phyloP scores from a whole-genome alignment of 2,113 vertebrate genomes.

The Stomatorhinus ivindoensis region DNA sequence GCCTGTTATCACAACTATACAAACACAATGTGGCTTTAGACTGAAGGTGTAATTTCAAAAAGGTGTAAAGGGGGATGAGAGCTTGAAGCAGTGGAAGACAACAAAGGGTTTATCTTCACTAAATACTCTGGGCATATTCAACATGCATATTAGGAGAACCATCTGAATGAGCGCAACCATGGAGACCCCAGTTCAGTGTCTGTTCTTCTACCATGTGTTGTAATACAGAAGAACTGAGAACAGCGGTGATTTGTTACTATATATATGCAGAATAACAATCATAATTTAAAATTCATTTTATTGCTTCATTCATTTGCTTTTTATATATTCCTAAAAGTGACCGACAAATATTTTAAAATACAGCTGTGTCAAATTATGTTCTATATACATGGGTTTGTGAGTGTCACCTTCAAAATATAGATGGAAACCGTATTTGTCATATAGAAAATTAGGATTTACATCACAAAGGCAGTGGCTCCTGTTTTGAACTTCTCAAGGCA shows the following conservation, averaged over 20 bases:
- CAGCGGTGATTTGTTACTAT: neutral
- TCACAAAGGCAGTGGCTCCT: neutral
- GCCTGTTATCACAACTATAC: neutral
- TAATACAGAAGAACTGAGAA: neutral
- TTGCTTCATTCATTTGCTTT: neutral
- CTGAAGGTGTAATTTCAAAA: neutral
- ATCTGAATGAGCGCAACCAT: neutral
- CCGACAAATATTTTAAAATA: neutral
- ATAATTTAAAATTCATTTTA: conserved; percentile 8
- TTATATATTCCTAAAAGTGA: neutral
- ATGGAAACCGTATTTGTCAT: neutral
- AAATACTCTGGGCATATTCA: neutral
- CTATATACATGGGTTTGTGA: neutral
- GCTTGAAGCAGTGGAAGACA: neutral
- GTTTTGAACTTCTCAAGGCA: neutral
- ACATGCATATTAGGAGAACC: neutral
- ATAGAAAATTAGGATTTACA: neutral
- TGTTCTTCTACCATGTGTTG: neutral
- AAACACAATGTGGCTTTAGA: neutral
- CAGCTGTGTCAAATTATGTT: neutral
- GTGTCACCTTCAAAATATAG: neutral
- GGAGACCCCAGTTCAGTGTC: neutral
- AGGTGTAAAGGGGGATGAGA: neutral
- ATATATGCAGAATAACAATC: neutral
- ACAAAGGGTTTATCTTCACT: neutral